phyloP scores from a whole-genome alignment of 1,140 invertebrate species.

The Pseudomyrmex pallidus region DNA sequence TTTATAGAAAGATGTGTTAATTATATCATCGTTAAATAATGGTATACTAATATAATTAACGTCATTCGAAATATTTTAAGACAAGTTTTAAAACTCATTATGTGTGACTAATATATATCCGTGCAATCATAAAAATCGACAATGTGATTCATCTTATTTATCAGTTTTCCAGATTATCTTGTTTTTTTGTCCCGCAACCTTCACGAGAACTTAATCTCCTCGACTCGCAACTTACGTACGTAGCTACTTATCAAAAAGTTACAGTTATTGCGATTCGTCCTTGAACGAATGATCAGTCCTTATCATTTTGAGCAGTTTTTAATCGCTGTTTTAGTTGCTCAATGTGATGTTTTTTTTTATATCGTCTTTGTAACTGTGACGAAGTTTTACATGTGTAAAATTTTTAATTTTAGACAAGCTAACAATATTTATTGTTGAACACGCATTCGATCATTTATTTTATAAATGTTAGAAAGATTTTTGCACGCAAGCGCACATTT shows the following conservation, averaged over 20 bases:
- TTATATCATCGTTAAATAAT: neutral
- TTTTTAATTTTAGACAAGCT: constrained; percentile 7
- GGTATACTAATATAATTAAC: neutral
- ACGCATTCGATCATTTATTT: no score
- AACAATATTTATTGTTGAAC: no score
- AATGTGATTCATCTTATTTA: neutral
- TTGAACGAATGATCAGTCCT: neutral
- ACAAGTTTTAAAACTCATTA: neutral
- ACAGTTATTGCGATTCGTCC: constrained; percentile 2
- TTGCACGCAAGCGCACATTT: no score
- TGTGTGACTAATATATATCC: no score
- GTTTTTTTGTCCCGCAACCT: constrained; percentile 15
- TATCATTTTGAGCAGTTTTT: constrained; percentile 24
- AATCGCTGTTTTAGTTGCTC: neutral
- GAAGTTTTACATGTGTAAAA: neutral
- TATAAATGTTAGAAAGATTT: no score
- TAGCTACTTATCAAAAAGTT: constrained; percentile 5
- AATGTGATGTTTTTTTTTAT: no score
- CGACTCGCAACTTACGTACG: constrained; percentile 5
- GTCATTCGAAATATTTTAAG: no score
- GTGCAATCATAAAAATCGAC: no score
- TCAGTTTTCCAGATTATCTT: constrained; percentile 4
- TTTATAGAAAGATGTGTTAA: neutral
- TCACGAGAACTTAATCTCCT: constrained; percentile 26
- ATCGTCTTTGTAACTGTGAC: no score